A percentile compares a stretch with the other conserved stretches of the same genome.
phyloP scores from a whole-genome alignment of 2,113 vertebrate genomes.

The Nyctereutes procyonoides region DNA sequence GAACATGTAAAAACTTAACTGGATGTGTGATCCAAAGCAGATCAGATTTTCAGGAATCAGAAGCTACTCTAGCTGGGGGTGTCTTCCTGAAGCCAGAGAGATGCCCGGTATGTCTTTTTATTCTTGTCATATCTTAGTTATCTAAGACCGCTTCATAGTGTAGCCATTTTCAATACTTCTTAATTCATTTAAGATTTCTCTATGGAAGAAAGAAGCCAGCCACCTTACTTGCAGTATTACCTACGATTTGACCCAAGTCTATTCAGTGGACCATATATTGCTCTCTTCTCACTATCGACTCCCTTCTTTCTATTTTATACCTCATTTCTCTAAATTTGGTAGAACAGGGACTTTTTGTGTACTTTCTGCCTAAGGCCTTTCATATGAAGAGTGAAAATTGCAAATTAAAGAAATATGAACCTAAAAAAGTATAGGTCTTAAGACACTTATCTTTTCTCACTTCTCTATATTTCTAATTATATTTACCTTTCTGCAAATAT shows the following conservation, averaged over 20 bases:
- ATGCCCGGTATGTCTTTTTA: neutral
- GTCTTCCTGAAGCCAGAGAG: neutral
- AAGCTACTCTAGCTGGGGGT: neutral
- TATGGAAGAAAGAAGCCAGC: neutral
- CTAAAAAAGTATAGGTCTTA: conserved; percentile 1
- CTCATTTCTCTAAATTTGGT: conserved; percentile 62
- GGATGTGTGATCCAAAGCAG: neutral
- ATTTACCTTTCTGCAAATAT: conserved; percentile 46
- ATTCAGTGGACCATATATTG: neutral
- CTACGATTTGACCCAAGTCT: neutral
- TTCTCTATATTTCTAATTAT: conserved; percentile 68
- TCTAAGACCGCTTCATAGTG: neutral
- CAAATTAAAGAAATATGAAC: conserved; percentile 68
- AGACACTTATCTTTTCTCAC: conserved; percentile 58
- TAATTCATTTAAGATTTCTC: neutral
- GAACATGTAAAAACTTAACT: neutral
- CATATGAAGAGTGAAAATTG: conserved; percentile 66
- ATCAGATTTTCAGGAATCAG: neutral
- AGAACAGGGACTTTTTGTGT: conserved; percentile 55
- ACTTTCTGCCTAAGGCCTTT: conserved; percentile 58
- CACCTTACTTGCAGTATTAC: neutral
- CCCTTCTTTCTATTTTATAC: neutral
- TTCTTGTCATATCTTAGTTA: neutral
- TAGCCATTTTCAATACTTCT: neutral
- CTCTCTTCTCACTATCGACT: neutral